Conservation (phyloP, 2,797 vertebrate species). For the Arctocebus calabarensis region DNA sequence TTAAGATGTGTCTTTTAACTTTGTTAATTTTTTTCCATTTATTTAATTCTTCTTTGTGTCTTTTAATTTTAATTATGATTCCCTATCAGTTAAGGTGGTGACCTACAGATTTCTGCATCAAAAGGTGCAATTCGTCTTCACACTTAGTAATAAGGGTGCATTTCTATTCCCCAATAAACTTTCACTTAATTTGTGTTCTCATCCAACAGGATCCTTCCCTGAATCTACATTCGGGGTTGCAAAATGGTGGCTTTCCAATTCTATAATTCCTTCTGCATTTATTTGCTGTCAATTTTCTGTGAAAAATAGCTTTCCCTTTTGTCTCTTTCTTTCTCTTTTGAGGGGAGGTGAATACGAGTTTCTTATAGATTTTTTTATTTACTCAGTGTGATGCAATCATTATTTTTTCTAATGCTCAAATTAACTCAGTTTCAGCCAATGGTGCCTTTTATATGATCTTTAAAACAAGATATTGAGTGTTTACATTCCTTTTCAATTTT, state of each 20-base stretch:
- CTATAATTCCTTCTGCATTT: background rate
- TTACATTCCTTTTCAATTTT: background rate
- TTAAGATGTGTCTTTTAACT: background rate
- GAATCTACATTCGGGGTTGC: background rate
- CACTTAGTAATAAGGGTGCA: background rate
- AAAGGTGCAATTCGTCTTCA: background rate
- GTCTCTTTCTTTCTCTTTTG: background rate
- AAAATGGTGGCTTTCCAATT: background rate
- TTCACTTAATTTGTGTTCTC: background rate
- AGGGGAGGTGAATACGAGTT: background rate
- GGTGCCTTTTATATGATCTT: background rate
- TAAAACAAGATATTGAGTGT: background rate
- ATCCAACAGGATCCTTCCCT: background rate
- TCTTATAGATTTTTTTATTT: background rate
- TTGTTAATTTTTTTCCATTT: background rate
- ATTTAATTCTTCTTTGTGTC: too few species aligned
- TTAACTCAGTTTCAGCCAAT: background rate
- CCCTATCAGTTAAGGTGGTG: background rate
- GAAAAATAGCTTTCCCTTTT: background rate
- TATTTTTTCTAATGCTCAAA: conserved; percentile 11
- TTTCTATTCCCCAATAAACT: background rate
- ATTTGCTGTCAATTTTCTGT: background rate
- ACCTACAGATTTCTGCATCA: background rate
- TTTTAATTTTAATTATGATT: background rate
- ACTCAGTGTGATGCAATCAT: conserved; percentile 31